Percentiles rank a stretch among this genome's conserved stretches.
Evolutionary conservation across 2,888 invertebrate genomes (phyloP).

Genomic region (Dynastes grantii): DNA sequence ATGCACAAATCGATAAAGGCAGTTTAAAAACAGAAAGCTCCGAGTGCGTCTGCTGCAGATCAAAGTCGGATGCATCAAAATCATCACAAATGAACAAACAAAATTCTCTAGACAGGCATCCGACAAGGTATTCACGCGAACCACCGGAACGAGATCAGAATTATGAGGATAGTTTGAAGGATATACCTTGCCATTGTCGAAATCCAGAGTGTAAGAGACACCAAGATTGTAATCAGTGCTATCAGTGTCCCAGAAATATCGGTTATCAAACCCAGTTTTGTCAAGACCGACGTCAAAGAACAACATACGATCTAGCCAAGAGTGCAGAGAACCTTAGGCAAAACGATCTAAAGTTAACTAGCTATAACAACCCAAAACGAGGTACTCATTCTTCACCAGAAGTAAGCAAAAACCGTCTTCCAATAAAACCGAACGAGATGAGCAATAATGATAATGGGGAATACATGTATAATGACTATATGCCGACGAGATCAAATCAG

Average conservation of each 20-base stretch:
- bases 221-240: slow-evolving; percentile 23
- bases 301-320: slow-evolving; percentile 50
- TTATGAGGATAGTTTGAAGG: slow-evolving; percentile 47
- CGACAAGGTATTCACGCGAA: slow-evolving; percentile 56
- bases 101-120: slow-evolving; percentile 44
- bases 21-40: neutral
- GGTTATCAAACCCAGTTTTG: slow-evolving; percentile 16
- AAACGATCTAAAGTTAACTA: slow-evolving; percentile 31
- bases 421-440: slow-evolving; percentile 46
- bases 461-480: slow-evolving; percentile 48
- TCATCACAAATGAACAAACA: slow-evolving; percentile 51
- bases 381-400: slow-evolving; percentile 48
- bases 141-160: slow-evolving; percentile 56
- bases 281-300: slow-evolving; percentile 42
- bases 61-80: slow-evolving; percentile 35
- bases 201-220: slow-evolving; percentile 44
- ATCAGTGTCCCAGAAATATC: slow-evolving; percentile 21
- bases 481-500: slow-evolving; percentile 39
- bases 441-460: slow-evolving; percentile 40
- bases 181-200: slow-evolving; percentile 30
- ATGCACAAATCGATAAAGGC: neutral
- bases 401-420: slow-evolving; percentile 47
- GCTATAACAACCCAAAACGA: slow-evolving; percentile 27
- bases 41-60: neutral
- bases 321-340: slow-evolving; percentile 50